These are phyloP conservation scores for Bugulina stolonifera DNA, from an alignment of 2,888 invertebrate species.

Conservation along the genomic window DNA sequence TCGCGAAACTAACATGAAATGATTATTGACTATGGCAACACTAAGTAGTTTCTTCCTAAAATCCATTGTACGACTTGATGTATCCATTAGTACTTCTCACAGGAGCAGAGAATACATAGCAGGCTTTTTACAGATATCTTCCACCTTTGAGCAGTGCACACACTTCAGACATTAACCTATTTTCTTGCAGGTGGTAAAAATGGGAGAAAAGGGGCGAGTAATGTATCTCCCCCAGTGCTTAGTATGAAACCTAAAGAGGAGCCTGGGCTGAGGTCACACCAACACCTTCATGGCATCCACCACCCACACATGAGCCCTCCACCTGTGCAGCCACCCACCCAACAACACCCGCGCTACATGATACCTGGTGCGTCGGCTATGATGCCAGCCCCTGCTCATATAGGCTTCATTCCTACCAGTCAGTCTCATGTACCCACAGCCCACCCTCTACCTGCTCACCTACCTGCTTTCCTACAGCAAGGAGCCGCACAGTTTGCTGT, in stretches of 20 bases:
- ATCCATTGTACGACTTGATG: too few species aligned
- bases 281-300: neutral
- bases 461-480: slow-evolving; percentile 56
- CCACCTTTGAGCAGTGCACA: too few species aligned
- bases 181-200: neutral
- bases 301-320: neutral
- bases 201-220: neutral
- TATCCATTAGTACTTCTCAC: too few species aligned
- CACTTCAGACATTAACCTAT: too few species aligned
- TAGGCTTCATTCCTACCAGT: slow-evolving; percentile 49
- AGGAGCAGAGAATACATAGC: too few species aligned
- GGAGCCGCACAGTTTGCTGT: slow-evolving; percentile 32
- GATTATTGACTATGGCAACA: too few species aligned
- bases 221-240: neutral
- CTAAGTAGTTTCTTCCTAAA: too few species aligned
- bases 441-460: slow-evolving; percentile 75
- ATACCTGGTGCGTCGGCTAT: neutral
- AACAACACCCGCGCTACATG: slow-evolving; percentile 9
- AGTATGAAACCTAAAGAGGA: slow-evolving; percentile 5
- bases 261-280: neutral
- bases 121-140: too few species aligned
- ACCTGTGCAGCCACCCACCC: slow-evolving; percentile 11
- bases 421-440: slow-evolving; percentile 62
- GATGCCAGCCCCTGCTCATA: slow-evolving; percentile 4
- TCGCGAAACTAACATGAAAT: too few species aligned